phyloP scores from a whole-genome alignment of 1,140 invertebrate species.

The Notospermus geniculatus region DNA sequence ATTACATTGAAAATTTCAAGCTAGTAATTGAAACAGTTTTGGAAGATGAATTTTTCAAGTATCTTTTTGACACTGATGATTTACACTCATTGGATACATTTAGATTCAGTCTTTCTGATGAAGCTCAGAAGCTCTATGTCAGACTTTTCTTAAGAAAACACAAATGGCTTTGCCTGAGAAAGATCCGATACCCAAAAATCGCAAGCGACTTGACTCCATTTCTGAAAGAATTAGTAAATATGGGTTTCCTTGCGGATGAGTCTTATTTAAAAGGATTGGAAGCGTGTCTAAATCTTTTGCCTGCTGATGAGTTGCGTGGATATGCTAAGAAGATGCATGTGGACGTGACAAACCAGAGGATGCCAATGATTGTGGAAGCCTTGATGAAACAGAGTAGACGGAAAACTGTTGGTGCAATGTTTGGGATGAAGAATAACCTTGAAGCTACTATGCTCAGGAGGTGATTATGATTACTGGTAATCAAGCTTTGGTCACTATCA shows the following conservation, averaged over 20 bases:
- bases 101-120: conserved; percentile 29
- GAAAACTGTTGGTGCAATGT: conserved; percentile 39
- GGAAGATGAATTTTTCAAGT: conserved; percentile 44
- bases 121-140: conserved; percentile 58
- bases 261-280: conserved; percentile 39
- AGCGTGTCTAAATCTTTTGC: conserved; percentile 39
- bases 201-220: conserved; percentile 40
- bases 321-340: conserved; percentile 48
- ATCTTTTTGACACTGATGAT: conserved; percentile 57
- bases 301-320: conserved; percentile 45
- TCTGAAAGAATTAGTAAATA: conserved; percentile 47
- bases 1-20: conserved; percentile 56
- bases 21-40: conserved; percentile 52
- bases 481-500: no score
- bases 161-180: conserved; percentile 51
- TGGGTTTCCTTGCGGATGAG: conserved; percentile 42
- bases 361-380: conserved; percentile 31
- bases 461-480: no score
- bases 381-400: conserved; percentile 46
- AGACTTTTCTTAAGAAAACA: conserved; percentile 59
- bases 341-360: conserved; percentile 27
- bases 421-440: conserved; percentile 23
- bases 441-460: conserved; percentile 29
- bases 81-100: conserved; percentile 44
- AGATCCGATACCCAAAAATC: conserved; percentile 58